Conservation (phyloP, 2,113 vertebrate genomes). For the Pelmatolapia mariae region DNA sequence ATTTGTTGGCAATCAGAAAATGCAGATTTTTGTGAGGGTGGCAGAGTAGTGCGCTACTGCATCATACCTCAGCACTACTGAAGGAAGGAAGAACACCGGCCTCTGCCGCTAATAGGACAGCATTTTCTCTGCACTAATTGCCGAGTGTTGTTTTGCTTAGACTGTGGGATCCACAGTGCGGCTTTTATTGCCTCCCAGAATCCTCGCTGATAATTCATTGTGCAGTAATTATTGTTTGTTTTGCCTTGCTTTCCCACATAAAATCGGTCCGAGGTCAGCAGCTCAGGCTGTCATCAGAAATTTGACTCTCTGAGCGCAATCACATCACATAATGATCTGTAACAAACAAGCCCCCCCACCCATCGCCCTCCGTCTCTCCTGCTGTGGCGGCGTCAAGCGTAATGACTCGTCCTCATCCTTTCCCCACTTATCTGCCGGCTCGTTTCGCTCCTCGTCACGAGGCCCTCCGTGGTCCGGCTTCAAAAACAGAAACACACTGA, state of each 20-base stretch:
- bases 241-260: background rate
- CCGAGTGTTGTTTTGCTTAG: background rate
- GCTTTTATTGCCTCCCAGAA: background rate
- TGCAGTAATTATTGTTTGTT: constrained; percentile 10
- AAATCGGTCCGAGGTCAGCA: background rate
- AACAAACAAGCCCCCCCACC: background rate
- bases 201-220: background rate
- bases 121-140: background rate
- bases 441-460: background rate
- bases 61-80: background rate
- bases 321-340: constrained; percentile 31
- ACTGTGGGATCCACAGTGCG: background rate
- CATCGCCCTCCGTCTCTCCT: background rate
- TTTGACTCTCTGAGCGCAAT: background rate
- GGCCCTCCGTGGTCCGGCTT: background rate
- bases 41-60: background rate
- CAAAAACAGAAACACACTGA: background rate
- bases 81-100: background rate
- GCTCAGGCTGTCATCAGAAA: background rate
- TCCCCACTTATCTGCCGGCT: background rate
- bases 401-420: background rate
- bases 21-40: background rate
- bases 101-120: background rate
- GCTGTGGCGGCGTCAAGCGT: background rate
- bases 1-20: background rate